Percentiles rank a stretch among this genome's conserved stretches.
Conservation (phyloP, 2,797 vertebrate genomes). For the Periparus ater region DNA sequence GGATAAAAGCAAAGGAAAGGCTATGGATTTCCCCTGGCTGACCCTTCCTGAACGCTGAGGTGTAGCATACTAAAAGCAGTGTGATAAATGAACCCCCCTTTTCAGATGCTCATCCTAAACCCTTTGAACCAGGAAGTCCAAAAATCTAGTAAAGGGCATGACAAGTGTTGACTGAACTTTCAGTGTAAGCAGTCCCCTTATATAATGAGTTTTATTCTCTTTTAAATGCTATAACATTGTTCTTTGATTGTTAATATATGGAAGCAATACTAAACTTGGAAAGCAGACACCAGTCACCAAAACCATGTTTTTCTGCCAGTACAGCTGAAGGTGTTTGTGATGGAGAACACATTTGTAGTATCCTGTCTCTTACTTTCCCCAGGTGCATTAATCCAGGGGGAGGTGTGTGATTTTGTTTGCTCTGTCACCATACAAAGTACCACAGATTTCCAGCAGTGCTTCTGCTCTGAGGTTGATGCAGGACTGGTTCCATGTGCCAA, state of each 20-base stretch:
- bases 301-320: not conserved
- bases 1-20: not conserved
- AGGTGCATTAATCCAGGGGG: not conserved
- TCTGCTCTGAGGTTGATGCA: not conserved
- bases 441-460: not conserved
- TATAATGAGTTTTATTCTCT: not conserved
- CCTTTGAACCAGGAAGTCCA: not conserved
- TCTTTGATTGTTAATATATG: not conserved
- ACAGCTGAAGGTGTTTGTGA: not conserved
- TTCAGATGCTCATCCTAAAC: not conserved
- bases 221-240: not conserved
- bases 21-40: not conserved
- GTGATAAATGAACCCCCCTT: not conserved
- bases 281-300: not conserved
- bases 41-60: not conserved
- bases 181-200: not conserved
- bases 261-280: not conserved
- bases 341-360: not conserved
- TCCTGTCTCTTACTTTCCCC: not conserved
- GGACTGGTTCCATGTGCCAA: not conserved
- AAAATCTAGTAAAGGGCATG: not conserved
- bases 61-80: not conserved
- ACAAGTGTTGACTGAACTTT: not conserved
- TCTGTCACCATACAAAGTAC: not conserved
- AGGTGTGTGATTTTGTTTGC: not conserved